These are phyloP conservation scores for Pheosia gnoma DNA, from an alignment of 2,888 invertebrate species.

Conservation along the genomic window DNA sequence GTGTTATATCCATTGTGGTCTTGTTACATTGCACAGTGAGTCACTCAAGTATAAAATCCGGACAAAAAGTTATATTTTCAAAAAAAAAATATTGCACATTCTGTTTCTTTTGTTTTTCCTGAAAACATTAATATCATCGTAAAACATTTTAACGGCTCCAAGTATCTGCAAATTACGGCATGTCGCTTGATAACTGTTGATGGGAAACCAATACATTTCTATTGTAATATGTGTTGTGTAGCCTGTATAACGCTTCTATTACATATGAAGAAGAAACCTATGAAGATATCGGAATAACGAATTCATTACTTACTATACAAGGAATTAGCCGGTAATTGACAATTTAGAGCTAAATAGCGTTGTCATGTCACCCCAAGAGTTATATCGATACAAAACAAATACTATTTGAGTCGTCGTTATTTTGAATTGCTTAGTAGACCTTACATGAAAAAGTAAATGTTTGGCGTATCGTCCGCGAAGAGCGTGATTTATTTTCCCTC, in stretches of 20 bases:
- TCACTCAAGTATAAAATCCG: conserved; percentile 78
- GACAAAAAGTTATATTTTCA: conserved; percentile 54
- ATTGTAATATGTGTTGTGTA: conserved; percentile 82
- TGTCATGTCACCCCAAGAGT: background rate
- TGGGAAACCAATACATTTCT: conserved; percentile 81
- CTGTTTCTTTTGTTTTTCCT: conserved; percentile 52
- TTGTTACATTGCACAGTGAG: conserved; percentile 74
- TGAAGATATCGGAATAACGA: conserved; percentile 80
- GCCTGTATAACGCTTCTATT: conserved; percentile 78
- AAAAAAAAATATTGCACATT: conserved; percentile 46
- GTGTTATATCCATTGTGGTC: conserved; percentile 81
- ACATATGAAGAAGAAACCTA: conserved; percentile 70
- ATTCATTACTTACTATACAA: conserved; percentile 80
- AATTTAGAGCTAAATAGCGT: conserved; percentile 57
- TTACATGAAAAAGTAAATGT: conserved; percentile 32
- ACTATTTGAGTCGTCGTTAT: too few relatives aligned
- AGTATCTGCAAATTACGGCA: conserved; percentile 81
- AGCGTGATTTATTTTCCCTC: too few relatives aligned
- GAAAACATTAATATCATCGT: conserved; percentile 56
- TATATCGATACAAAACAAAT: background rate
- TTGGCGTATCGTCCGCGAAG: too few relatives aligned
- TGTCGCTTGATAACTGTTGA: conserved; percentile 78
- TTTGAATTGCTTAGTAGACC: too few relatives aligned
- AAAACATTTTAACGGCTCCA: conserved; percentile 75
- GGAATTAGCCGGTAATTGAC: conserved; percentile 64